Conservation (phyloP, 2,888 invertebrate genomes). For the Pseudanteris insignis region DNA sequence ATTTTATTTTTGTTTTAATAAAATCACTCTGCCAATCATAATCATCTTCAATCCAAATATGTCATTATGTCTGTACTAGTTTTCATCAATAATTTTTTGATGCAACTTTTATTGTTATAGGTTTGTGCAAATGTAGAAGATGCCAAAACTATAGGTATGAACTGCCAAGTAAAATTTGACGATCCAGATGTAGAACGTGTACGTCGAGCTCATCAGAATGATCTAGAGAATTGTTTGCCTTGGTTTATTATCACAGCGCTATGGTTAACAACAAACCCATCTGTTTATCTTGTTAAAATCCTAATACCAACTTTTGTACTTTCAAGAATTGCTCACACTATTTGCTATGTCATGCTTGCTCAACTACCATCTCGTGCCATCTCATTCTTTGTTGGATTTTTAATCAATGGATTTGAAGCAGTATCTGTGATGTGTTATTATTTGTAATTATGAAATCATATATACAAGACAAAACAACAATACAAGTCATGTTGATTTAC, state of each 20-base stretch:
- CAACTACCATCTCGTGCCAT: slow-evolving; percentile 69
- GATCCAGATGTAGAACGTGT: slow-evolving; percentile 67
- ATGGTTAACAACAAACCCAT: slow-evolving; percentile 69
- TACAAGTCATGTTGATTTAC: too few relatives aligned
- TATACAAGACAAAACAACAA: too few relatives aligned
- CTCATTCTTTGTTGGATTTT: slow-evolving; percentile 65
- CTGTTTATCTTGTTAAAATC: slow-evolving; percentile 62
- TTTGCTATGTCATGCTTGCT: slow-evolving; percentile 67
- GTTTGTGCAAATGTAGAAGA: slow-evolving; percentile 12
- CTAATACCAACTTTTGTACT: slow-evolving; percentile 68
- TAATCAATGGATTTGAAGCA: too few relatives aligned
- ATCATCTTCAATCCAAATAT: too few relatives aligned
- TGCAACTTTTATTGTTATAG: too few relatives aligned
- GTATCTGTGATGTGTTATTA: too few relatives aligned
- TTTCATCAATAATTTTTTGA: too few relatives aligned
- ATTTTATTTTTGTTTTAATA: too few relatives aligned
- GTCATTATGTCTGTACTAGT: too few relatives aligned
- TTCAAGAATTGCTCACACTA: slow-evolving; percentile 68
- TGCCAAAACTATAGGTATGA: too few relatives aligned
- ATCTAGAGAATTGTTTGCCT: slow-evolving; percentile 70
- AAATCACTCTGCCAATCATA: too few relatives aligned
- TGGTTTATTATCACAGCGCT: slow-evolving; percentile 68
- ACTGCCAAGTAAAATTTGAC: slow-evolving; percentile 3
- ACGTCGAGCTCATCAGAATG: slow-evolving; percentile 70
- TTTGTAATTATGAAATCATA: too few relatives aligned